A percentile compares a stretch with the other conserved stretches of the same genome.
Evolutionary conservation across 2,113 vertebrate genomes (phyloP).

Genomic region (Scatophagus argus): DNA sequence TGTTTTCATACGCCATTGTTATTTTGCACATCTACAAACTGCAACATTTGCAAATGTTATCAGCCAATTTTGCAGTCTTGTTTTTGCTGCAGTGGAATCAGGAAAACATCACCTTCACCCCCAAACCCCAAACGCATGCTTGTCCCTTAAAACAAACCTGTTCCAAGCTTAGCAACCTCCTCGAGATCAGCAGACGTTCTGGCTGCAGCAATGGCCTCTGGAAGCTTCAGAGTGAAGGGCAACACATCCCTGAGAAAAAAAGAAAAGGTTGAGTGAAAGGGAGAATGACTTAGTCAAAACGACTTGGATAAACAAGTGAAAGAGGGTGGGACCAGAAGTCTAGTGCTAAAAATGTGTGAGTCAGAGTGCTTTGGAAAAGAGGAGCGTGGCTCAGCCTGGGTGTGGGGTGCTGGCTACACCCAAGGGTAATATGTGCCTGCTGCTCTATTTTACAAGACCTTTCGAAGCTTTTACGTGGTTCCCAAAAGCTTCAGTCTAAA

Average conservation of each 20-base stretch:
- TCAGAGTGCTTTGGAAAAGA: conserved; percentile 24
- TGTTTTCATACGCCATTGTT: not conserved
- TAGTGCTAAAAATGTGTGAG: conserved; percentile 12
- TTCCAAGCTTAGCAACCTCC: conserved; percentile 89
- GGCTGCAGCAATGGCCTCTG: conserved; percentile 88
- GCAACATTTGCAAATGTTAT: not conserved
- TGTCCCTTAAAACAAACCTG: conserved; percentile 67
- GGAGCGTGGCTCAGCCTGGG: not conserved
- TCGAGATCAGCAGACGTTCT: conserved; percentile 89
- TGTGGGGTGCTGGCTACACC: not conserved
- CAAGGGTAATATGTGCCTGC: not conserved
- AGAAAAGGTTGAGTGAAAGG: not conserved
- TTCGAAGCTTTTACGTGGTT: not conserved
- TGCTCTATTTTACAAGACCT: conserved; percentile 13
- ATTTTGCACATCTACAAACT: not conserved
- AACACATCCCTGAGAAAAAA: conserved; percentile 89
- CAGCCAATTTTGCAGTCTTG: not conserved
- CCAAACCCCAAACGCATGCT: not conserved
- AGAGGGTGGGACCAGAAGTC: not conserved
- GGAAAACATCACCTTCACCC: not conserved
- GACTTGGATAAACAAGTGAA: not conserved
- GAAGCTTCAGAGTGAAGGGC: conserved; percentile 93
- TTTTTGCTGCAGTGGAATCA: not conserved
- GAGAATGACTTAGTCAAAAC: not conserved
- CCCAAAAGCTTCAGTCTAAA: not conserved